These are phyloP conservation scores for Syngnathoides biaculeatus DNA, from an alignment of 2,113 vertebrate species.

Conservation along the genomic window DNA sequence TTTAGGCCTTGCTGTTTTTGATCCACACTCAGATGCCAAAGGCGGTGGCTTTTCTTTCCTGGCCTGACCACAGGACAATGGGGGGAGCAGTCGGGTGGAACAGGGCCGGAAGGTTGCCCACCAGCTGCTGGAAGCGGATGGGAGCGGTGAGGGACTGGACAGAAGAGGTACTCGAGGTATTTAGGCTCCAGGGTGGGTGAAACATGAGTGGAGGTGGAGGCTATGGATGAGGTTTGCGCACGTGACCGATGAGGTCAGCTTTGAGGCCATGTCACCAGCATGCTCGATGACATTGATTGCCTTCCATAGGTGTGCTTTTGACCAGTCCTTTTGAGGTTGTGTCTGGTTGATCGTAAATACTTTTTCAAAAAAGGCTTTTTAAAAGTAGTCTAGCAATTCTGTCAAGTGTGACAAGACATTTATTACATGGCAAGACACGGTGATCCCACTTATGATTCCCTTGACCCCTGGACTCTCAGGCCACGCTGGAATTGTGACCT, in stretches of 20 bases:
- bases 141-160: neutral
- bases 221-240: neutral
- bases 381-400: neutral
- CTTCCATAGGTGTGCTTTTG: too few species aligned
- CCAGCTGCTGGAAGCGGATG: neutral
- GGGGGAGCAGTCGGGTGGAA: too few species aligned
- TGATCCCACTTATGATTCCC: too few species aligned
- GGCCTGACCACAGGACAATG: neutral
- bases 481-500: neutral
- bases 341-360: neutral
- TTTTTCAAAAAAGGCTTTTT: neutral
- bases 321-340: neutral
- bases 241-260: slow-evolving; percentile 42
- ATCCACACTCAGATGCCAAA: neutral
- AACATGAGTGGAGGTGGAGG: neutral
- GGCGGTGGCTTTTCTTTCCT: neutral
- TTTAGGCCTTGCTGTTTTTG: too few species aligned
- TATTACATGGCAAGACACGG: too few species aligned
- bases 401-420: too few species aligned
- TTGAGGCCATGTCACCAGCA: slow-evolving; percentile 47
- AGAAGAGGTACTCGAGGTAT: neutral
- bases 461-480: neutral
- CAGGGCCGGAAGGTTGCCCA: neutral
- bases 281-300: slow-evolving; percentile 51
- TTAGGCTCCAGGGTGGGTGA: slow-evolving; percentile 9